Evolutionary conservation across 1,140 invertebrate genomes (phyloP).

Genomic region (Pseudomyrmex dendroicus): DNA sequence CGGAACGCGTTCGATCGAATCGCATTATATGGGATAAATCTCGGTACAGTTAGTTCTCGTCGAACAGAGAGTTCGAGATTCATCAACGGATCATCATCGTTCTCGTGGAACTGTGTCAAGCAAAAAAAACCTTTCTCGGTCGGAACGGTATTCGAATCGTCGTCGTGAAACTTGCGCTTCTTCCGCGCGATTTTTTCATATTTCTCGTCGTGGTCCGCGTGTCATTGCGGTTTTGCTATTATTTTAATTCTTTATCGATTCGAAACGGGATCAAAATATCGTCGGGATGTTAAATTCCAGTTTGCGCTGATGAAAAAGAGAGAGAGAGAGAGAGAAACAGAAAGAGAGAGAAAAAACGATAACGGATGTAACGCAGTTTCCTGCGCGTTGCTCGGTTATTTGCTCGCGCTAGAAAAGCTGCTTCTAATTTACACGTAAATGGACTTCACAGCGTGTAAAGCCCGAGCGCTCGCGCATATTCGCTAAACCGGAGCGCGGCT

Average conservation of each 20-base stretch:
- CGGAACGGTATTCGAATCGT: constrained; percentile 22
- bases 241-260: constrained; percentile 20
- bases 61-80: not conserved
- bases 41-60: constrained; percentile 43
- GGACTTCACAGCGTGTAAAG: not conserved
- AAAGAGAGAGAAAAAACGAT: not conserved
- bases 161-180: not conserved
- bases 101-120: constrained; percentile 48
- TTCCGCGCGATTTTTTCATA: not conserved
- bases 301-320: no score
- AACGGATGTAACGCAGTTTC: not conserved
- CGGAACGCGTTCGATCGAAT: constrained; percentile 33
- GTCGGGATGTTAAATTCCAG: no score
- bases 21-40: constrained; percentile 27
- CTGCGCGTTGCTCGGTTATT: not conserved
- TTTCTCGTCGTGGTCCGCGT: not conserved
- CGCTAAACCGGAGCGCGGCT: not conserved
- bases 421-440: constrained; percentile 14
- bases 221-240: not conserved
- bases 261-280: not conserved
- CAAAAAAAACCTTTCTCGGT: constrained; percentile 9
- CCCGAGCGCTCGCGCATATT: not conserved
- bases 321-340: no score
- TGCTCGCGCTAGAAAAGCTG: not conserved
- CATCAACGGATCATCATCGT: constrained; percentile 42